Base-by-base conservation (phyloP, 2,888 invertebrate species). In the Synanthedon myopaeformis region DNA sequence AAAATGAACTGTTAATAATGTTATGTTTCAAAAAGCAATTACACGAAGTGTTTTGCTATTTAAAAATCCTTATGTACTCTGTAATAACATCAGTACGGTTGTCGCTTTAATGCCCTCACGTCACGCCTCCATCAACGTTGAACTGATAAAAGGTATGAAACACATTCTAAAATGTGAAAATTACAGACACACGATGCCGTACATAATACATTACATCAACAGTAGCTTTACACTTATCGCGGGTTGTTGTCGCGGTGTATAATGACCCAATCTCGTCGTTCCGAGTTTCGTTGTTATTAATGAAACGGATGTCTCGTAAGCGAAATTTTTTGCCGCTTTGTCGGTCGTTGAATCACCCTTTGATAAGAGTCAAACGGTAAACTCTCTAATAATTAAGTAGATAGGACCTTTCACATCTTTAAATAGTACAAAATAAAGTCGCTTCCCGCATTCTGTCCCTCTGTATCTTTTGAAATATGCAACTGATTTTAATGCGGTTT, bases 241-340 rank as follows among this genome's bases (percentile, higher is more conserved):
- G 55, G 54, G 52, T 57, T 62, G 66, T 64, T 63, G 64, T 59
- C 61, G 59, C 58, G 53, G 53, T 55, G 19, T 56, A 58, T 61
- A 60, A 65, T 64, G 66, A 65, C 64, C 65, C 64, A 67, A 70
- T 70, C 61, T 60, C 60, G 56, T 58, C 62, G 59, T 64, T 63
- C 63, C 62, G 57, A 58, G 61, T 65, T 65, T 54, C 60, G 61
- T 60, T 56, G 58, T 52, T 8, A 12, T 60, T 64, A 63, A 66
- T 70, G 68, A 71, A 72, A 70, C 60, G 59, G 57, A 61, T 61
- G 59, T 65, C 63, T 57, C 57, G 65, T 58, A 59, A 64, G 61
- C 63, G 61, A 58, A 63, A 58, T 62, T 65, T 67, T 65, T 64
- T 60, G 61, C 56, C 56, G 57, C 59, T 61, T 56, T 49, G 57